Evolutionary conservation across 2,888 invertebrate genomes (phyloP), one percentile per base, ranked within the genome.

Genomic region (Lasioglossum calceatum): DNA sequence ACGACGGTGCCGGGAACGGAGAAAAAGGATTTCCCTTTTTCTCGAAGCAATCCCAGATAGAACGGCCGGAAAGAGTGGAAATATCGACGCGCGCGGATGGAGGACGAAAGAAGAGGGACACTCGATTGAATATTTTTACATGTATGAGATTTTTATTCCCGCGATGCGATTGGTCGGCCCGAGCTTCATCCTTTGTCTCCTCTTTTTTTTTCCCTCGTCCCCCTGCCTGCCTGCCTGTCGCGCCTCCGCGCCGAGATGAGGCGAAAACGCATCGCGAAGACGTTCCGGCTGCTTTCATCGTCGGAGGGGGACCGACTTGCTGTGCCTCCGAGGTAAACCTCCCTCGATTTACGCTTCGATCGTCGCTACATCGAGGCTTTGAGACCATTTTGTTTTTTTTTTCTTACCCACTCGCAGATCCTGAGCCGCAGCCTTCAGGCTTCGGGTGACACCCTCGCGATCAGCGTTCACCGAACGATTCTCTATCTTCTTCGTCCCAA

Each of bases 111-210:
- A 79, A 75, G 72, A 74, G 79, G 86, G 86, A 84, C 89, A 89
- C 88, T 91, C 91, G 91, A 94, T 94, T 92, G 93, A 93, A 94
- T 94, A 94, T 93, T 92, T 94, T 93, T 91, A 92, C 94, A 94
- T 94, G 93, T 92, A 93, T 94, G 94, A 94, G 93, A 94, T 94
- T 94, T 93, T 91, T 92, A 91, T 90, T 90, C 90, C 84, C 85
- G 86, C 81, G 82, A 85, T 81, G 89, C 88, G 86, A 91, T 91
- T 91, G 88, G 90, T 79, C 85, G 80, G 74, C 81, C 71, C 76
- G 70, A 23, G 82, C 78, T 88, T 88, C 78, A 47, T 86, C 73
- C 84, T 83, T 87, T 88, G 81, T 88, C 83, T 80, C 47, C 74
- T 73, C 78, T 27, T 61, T 72, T 47, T 71, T 61, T 70, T 27